Base-by-base conservation (phyloP, 2,888 invertebrate species). In the Mechanitis messenoides region DNA sequence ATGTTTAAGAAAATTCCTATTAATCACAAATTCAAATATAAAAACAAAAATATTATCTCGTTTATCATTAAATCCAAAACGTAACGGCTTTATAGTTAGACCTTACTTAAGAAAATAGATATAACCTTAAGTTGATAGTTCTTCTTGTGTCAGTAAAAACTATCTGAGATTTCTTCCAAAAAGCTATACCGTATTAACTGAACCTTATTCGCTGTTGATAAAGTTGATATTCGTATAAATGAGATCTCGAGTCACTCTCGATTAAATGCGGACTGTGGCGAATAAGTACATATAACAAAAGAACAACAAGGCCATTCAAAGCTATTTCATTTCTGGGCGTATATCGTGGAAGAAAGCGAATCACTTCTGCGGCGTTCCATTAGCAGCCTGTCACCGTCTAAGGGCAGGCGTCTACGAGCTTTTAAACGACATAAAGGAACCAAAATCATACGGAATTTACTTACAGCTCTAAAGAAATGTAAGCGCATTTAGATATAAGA, bases 341-440 rank as follows among this genome's bases (percentile, higher is more conserved):
- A 70, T 68, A 77, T 69, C 68, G 65, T 64, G 63, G 71, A 78
- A 77, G 79, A 79, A 77, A 76, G 74, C 71, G 82, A 78, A 82
- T 79, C 78, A 73, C 71, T 75, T 73, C 75, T 73, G 79, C 77
- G 76, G 77, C 80, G 81, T 85, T 87, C 87, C 87, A 87, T 87
- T 87, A 87, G 85, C 72, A 79, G 76, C 70, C 83, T 86, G 87
- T 86, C 86, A 85, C 79, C 75, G 75, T 65, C 50, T 50, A 50
- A 31, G 50, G 50, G 31, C 50, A 31, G 31, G 50, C 31, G 11
- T 50, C 6, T 50, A 42, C 42, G 42, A 42, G 42, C 42, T 42
- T 42, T 42, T 42, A 42, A 42, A 42, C 42, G 42, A 42, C 42
- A 42, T 42, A 42, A 42, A 42, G 11, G 42, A 42, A 42, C 42